phyloP scores from a whole-genome alignment of 2,888 invertebrate species.

The Ischnura elegans region DNA sequence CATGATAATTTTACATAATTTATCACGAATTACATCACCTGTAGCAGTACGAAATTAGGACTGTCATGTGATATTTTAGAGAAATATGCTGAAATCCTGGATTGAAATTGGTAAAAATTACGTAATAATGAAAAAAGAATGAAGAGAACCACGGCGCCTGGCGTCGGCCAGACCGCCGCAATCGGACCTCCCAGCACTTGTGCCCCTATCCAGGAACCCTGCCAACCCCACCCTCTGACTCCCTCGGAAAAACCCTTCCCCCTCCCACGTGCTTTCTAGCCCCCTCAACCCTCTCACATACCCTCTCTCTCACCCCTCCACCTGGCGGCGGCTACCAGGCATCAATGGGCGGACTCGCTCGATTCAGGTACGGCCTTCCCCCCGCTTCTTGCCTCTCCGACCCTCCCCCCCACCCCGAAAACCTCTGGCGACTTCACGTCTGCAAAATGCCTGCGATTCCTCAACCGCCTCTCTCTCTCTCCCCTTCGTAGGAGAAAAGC shows the following conservation, averaged over 20 bases:
- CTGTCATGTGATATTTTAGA: too few species aligned
- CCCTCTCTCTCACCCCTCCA: too few species aligned
- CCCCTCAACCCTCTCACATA: too few species aligned
- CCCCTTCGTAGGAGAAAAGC: too few species aligned
- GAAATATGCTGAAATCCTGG: too few species aligned
- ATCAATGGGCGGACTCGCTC: neutral
- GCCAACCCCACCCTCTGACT: neutral
- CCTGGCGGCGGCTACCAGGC: neutral
- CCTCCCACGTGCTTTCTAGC: too few species aligned
- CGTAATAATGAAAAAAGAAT: neutral
- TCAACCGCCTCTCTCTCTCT: neutral
- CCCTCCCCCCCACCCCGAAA: neutral
- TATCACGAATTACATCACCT: too few species aligned
- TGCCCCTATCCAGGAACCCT: neutral
- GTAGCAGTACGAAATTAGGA: too few species aligned
- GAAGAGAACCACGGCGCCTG: neutral
- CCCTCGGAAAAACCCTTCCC: neutral
- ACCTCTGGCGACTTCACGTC: neutral
- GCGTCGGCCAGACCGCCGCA: neutral
- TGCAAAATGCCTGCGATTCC: constrained; percentile 21
- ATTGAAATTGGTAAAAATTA: too few species aligned
- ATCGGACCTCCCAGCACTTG: neutral
- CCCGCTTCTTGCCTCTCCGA: neutral
- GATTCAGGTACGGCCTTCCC: neutral
- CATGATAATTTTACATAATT: too few species aligned